Base-by-base conservation (phyloP, 1,140 invertebrate species). In the Harlomillsia oculata region DNA sequence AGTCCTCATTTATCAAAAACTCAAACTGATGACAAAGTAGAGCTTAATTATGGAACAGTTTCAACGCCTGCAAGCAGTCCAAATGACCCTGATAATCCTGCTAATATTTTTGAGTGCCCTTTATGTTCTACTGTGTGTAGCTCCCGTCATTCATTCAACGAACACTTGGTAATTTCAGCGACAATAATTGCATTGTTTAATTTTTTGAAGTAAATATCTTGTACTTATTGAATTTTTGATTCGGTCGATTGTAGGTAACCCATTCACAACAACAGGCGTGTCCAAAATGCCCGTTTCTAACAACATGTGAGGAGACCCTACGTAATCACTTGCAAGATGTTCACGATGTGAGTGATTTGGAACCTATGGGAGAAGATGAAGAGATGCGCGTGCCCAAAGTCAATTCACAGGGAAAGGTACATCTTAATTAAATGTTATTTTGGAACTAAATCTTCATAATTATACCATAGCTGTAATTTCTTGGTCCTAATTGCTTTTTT, bases 371-470 rank as follows among this genome's bases (percentile, higher is more conserved):
- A 3, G 78, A 76, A 14, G 75, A 79, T 28, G 81, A 86, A 16
- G 81, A 85, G 45, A 75, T 84, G 0, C 70, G 80, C 11, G 75
- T 82, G 13, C 83, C 86, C 2, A 80, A 82, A 45, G 78, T 87
- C 4, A 88, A 87, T 66, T 83, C 82, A 0, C 83, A 90, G 56
- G 84, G 85, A 14, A 70, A 72, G 62, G 66, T 73, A 13, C 77
- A 46, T 40, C 29, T 48, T 28, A 14, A 44, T 32, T 26, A 30
- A 30, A 26, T 30, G 34, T 18, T 25, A 18, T 43, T 41, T 43
- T 44, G 2, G 21, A 37, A 32, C 28, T 57, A 25, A 3, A 29
- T 45, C 32, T 44, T 32, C 11, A 40, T 8, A 25, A 55, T 36
- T 16, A 55, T 48, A 25, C 1, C 3, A 18, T 14, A 50, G 2